Base-by-base conservation (phyloP, 2,113 vertebrate genomes). In the Ivindomyrus marchei region DNA sequence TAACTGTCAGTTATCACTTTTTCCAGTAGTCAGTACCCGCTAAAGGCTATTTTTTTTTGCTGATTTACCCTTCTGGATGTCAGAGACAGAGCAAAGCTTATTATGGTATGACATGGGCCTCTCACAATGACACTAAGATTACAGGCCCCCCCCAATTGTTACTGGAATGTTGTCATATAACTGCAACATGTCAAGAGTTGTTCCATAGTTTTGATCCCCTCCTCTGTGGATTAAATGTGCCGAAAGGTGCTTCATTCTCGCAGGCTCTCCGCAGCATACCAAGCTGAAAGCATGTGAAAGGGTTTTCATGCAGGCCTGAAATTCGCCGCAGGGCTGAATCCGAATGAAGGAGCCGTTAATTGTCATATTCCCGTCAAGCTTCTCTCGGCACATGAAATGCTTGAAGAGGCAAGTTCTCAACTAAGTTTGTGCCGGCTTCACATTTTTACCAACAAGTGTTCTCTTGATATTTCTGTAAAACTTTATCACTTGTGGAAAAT, bases 371-470 rank as follows among this genome's bases (percentile, higher is more conserved):
- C 49, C 31, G 13, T 31, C 70, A 83, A 53, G 36, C 88, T 45
- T 36, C 66, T 80, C 10, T 17, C 88, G 84, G 27, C 31, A 52
- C 19, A 27, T 53, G 31, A 83, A 89, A 9, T 36, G 39, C 47
- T 56, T n/a, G 31, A 46, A 58, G 77, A 56, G 50, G 80, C 19
- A 89, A 39, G 24, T 85, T 58, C 39, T 52, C 36, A 56, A 46
- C 4, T 21, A 85, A 62, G 4, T 62, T 8, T 85, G 50, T 46
- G 80, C 31, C 39, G 62, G 31, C 77, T n/a, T 80, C n/a, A 85
- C 53, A 89, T 85, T 89, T 85, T 85, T 56, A 62, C 80, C 39
- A 17, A 62, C 77, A 89, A 85, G 89, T 89, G 39, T 58, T 62
- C 52, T 89, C 89, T 49, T 85, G 89, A 62, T 89, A 4, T 85